Evolutionary conservation across 2,797 vertebrate genomes (phyloP).

Genomic region (Spheniscus humboldti): DNA sequence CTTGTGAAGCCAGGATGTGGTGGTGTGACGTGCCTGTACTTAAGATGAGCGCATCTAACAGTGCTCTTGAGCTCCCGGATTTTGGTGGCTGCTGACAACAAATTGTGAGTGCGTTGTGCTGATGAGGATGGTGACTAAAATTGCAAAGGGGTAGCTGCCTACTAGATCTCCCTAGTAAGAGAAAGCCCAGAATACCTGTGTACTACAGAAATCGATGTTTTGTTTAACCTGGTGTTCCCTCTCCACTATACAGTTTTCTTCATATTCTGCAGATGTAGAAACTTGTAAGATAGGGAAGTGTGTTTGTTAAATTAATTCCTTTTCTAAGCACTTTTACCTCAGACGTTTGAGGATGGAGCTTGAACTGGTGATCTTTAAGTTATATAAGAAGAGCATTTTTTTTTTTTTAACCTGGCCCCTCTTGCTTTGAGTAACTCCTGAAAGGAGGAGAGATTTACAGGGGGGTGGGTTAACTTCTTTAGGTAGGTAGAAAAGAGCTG

Average conservation of each 20-base stretch:
- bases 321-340: neutral
- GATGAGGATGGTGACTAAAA: neutral
- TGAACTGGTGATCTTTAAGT: neutral
- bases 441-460: neutral
- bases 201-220: neutral
- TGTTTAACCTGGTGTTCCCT: neutral
- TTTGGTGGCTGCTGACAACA: neutral
- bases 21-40: fast-evolving
- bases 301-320: neutral
- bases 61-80: neutral
- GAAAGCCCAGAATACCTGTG: neutral
- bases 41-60: neutral
- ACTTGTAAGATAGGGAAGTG: neutral
- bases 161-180: neutral
- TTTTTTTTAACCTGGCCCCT: neutral
- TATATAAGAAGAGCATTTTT: neutral
- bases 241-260: neutral
- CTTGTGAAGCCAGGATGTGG: neutral
- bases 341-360: neutral
- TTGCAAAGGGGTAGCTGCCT: neutral
- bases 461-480: neutral
- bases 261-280: neutral
- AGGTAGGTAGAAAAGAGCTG: neutral
- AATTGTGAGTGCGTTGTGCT: neutral
- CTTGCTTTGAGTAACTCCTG: neutral